Percentiles rank a stretch among this genome's conserved stretches.
phyloP scores from a whole-genome alignment of 2,888 invertebrate genomes.

The Blera fallax region DNA sequence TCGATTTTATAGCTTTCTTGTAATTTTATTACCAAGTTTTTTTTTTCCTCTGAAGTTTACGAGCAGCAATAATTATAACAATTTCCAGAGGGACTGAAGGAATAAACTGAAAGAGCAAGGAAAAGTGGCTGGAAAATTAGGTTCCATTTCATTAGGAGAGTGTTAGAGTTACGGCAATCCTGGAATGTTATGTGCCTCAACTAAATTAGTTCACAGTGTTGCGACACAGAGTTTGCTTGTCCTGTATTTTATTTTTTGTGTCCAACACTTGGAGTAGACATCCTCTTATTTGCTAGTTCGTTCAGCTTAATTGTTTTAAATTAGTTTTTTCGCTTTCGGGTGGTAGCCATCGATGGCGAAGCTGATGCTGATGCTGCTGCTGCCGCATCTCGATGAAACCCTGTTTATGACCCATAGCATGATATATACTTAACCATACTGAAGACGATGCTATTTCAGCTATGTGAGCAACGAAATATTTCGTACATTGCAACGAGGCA shows the following conservation, averaged over 20 bases:
- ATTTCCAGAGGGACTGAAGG: constrained; percentile 27
- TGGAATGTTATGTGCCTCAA: constrained; percentile 22
- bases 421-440: constrained; percentile 2
- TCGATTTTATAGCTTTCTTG: constrained; percentile 49
- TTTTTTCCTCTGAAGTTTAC: constrained; percentile 25
- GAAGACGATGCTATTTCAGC: constrained; percentile 53
- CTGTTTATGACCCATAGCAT: constrained; percentile 50
- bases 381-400: constrained; percentile 9
- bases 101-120: background rate
- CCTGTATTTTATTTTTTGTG: background rate
- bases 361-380: constrained; percentile 9
- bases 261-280: background rate
- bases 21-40: constrained; percentile 28
- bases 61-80: constrained; percentile 65
- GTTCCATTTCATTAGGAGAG: constrained; percentile 31
- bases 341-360: background rate
- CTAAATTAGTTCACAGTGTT: constrained; percentile 44
- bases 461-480: constrained; percentile 69
- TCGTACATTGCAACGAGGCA: constrained; percentile 66
- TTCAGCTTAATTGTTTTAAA: constrained; percentile 72
- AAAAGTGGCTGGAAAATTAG: constrained; percentile 42
- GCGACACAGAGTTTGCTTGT: background rate
- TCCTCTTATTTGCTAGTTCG: constrained; percentile 56
- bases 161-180: constrained; percentile 4
- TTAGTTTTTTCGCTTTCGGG: constrained; percentile 57